Conservation (phyloP, 2,113 vertebrate genomes). For the Polypterus bichir region DNA sequence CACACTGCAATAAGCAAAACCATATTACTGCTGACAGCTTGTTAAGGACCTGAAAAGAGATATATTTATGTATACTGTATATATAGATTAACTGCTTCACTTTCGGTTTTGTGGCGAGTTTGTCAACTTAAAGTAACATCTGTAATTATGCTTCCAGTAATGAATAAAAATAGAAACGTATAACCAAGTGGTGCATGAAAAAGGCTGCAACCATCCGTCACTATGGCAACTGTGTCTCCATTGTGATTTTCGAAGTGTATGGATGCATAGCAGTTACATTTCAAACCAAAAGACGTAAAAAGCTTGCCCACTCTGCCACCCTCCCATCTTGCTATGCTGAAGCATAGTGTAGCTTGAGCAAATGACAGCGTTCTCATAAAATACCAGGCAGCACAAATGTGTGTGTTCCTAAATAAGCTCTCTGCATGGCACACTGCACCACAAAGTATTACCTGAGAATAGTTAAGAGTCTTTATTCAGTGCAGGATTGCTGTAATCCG, state of each 20-base stretch:
- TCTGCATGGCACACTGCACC: too few relatives aligned
- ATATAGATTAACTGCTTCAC: slow-evolving; percentile 19
- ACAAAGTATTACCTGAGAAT: too few relatives aligned
- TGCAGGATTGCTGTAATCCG: too few relatives aligned
- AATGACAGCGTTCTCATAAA: too few relatives aligned
- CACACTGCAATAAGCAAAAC: background rate
- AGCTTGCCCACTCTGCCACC: too few relatives aligned
- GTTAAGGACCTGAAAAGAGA: background rate
- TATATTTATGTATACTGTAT: too few relatives aligned
- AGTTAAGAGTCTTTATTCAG: too few relatives aligned
- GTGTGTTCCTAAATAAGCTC: too few relatives aligned
- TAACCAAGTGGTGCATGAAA: slow-evolving; percentile 58
- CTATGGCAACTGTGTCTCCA: slow-evolving; percentile 57
- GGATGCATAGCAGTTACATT: slow-evolving; percentile 1
- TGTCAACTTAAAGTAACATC: slow-evolving; percentile 36
- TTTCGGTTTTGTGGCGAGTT: slow-evolving; percentile 10
- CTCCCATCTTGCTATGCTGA: too few relatives aligned
- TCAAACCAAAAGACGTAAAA: background rate
- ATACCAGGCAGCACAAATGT: too few relatives aligned
- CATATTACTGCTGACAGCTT: background rate
- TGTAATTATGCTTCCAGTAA: slow-evolving; percentile 39
- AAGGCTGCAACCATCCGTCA: slow-evolving; percentile 48
- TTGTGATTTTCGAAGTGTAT: slow-evolving; percentile 36
- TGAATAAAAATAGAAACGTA: slow-evolving; percentile 63
- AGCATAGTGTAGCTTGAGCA: too few relatives aligned